Base-by-base conservation (phyloP, 1,140 invertebrate species). In the Dendroctonus ponderosae region DNA sequence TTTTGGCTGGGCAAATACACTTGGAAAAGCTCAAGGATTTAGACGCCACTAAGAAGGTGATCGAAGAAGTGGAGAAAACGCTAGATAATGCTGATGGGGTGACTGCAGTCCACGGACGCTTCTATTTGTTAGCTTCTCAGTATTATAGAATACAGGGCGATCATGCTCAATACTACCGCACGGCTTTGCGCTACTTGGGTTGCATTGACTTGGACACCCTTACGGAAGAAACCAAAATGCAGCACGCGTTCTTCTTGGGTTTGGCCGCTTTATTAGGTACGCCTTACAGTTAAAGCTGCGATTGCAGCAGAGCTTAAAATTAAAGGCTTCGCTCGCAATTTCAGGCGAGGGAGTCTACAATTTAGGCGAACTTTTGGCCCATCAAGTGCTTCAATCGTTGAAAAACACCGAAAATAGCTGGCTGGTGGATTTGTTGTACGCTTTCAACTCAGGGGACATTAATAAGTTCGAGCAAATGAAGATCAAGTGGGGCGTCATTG, bases 291-390 rank as follows among this genome's bases (percentile, higher is more conserved):
- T 26, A 26, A 26, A 26, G 26, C 3, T 26, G 15, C 14, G 41
- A 41, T 43, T 11, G 43, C 6, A 52, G 43, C 6, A 52, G 8
- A n/a, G 3, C 15, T 15, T 5, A 7, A 60, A 60, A 48, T 15
- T 48, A 38, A 48, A 15, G 0, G 43, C 37, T 54, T 40, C 48
- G 61, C 97, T 96, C 7, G 92, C 26, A 11, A 44, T 44, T 54
- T 40, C 48, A 67, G 97, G 96, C 7, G 92, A 98, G 75, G 93
- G 92, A 44, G 92, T 99, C 12, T 99, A 98, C 79, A 99, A 99
- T 80, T 90, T 99, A 75, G 97, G 96, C 0, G 97, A 99, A 82
- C 80, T 99, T 75, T 78, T 98, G 39, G 93, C 94, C 15, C 97
- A 99, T 85, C 94, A 95, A 3, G 91, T 99, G 41, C 79, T 99